These are phyloP conservation scores for Nothocercus nigrocapillus DNA, from an alignment of 2,113 vertebrate species.

Conservation along the genomic window DNA sequence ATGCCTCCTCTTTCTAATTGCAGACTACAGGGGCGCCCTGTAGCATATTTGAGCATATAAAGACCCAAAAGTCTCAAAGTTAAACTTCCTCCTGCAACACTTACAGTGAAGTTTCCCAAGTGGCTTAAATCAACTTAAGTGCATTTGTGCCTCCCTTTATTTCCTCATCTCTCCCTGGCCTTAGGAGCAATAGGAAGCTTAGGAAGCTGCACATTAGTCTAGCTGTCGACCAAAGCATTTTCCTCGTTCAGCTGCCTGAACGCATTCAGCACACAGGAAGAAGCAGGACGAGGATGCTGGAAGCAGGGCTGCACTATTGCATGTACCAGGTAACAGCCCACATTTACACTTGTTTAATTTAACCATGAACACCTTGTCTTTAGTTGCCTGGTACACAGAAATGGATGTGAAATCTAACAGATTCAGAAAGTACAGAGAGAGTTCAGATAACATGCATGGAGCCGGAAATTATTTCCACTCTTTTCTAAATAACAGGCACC, in stretches of 20 bases:
- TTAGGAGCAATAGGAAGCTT: background rate
- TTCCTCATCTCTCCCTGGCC: background rate
- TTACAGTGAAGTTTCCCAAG: background rate
- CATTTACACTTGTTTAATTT: background rate
- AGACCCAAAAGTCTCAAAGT: background rate
- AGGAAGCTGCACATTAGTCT: background rate
- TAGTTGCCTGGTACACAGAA: background rate
- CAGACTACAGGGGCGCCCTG: background rate
- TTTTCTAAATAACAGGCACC: background rate
- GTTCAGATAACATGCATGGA: background rate
- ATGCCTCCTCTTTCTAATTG: background rate
- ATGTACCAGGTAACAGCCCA: fast-evolving
- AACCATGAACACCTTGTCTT: background rate
- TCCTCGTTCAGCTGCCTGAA: background rate
- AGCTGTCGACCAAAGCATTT: background rate
- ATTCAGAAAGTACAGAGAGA: background rate
- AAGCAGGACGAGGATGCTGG: background rate
- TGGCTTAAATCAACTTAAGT: background rate
- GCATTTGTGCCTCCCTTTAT: fast-evolving
- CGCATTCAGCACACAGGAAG: background rate
- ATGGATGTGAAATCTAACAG: background rate
- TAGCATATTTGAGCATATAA: background rate
- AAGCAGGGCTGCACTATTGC: background rate
- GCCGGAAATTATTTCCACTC: background rate
- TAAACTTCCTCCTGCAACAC: background rate